Evolutionary conservation across 2,113 vertebrate genomes (phyloP), one percentile per base, ranked within the genome.

Genomic region (Scatophagus argus): DNA sequence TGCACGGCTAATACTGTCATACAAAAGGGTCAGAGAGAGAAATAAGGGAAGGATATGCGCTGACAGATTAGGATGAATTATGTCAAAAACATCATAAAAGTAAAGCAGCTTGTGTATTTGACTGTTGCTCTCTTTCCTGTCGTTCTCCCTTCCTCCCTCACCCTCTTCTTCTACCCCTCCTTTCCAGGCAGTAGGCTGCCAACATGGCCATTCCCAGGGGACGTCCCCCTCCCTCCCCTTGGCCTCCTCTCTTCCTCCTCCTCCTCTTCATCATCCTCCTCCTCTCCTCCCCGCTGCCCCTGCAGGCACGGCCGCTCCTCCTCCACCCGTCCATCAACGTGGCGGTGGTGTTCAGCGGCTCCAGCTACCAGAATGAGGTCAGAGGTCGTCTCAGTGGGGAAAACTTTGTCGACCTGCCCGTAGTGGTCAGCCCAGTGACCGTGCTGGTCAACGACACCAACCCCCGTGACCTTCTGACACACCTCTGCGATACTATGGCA

Each of bases 391-490:
- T 99, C 77, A 97, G 96, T 36, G 92, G 96, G 34, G 97, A 98
- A 83, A 97, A 95, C 95, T 99, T 99, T 86, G 89, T 97, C 52
- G 97, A 97, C 91, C 92, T 99, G 92, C 97, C 98, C 3, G 74
- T 99, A 90, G 96, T 97, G 90, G 97, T 99, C 82, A 97, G 96
- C 55, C 96, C 96, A 0, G 93, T 98, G 88, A 97, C 97, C 0
- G 95, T 98, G 76, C 74, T 97, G 36, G 95, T 99, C 87, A 99
- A 99, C 82, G 96, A 95, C 92, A 99, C 97, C 80, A 97, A 98
- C 91, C 98, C 98, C 69, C 96, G 97, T 5, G 97, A 96, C 85
- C 96, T 99, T 63, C 94, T 99, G 83, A 97, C 95, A 13, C 96
- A 95, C 62, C 95, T 99, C 81, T 99, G 98, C 1, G 55, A 96